These are phyloP conservation scores for Charina bottae DNA, from an alignment of 2,113 vertebrate genomes.

Conservation along the genomic window DNA sequence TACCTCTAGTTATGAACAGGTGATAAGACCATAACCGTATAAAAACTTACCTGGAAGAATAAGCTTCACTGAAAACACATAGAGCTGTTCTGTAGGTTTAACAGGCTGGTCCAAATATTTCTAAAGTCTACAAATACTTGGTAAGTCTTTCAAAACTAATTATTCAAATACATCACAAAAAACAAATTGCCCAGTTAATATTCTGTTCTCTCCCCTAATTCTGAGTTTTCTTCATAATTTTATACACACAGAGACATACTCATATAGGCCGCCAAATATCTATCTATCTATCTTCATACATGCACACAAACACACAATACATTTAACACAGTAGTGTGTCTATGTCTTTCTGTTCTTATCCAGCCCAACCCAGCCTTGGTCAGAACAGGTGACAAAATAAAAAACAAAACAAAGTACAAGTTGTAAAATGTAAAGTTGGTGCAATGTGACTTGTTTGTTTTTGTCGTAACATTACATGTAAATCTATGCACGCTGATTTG, in stretches of 20 bases:
- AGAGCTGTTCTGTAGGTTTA: neutral
- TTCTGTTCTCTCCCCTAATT: neutral
- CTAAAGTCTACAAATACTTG: neutral
- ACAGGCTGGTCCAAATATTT: neutral
- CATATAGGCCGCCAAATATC: no score
- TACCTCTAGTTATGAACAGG: no score
- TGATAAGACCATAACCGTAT: neutral
- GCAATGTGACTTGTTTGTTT: no score
- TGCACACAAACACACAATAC: no score
- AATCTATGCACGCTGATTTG: no score
- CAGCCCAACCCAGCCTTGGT: neutral
- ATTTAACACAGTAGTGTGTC: neutral
- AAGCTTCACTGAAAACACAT: neutral
- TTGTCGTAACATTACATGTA: no score
- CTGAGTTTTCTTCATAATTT: neutral
- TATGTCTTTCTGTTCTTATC: neutral
- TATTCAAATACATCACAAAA: neutral
- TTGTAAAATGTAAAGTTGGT: no score
- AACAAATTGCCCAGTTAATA: neutral
- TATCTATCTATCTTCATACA: no score
- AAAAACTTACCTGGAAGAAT: neutral
- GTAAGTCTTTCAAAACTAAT: neutral
- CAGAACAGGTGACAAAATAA: neutral
- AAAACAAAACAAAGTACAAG: no score
- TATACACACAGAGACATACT: neutral